Evolutionary conservation across 2,113 vertebrate genomes (phyloP).

Genomic region (Paraplagusia blochii): DNA sequence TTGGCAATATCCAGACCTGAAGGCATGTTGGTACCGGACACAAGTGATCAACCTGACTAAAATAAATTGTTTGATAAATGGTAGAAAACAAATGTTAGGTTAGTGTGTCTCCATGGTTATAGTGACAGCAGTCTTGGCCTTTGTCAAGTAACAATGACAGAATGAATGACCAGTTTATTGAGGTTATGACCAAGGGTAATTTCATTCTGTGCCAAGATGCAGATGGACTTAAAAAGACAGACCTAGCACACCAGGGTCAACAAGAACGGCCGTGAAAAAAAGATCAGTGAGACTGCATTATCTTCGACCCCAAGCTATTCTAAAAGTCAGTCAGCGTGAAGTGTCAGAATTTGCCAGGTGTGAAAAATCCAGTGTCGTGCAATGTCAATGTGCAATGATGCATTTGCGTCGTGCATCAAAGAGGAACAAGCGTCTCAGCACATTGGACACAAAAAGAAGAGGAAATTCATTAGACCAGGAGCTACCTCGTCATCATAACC

Average conservation of each 20-base stretch:
- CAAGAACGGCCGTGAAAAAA: slow-evolving; percentile 20
- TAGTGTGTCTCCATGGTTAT: no score
- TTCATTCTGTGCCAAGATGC: slow-evolving; percentile 34
- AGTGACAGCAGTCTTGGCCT: background rate
- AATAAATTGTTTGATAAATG: background rate
- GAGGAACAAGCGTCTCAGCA: slow-evolving; percentile 29
- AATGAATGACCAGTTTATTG: background rate
- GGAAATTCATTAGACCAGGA: slow-evolving; percentile 7
- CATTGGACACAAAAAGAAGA: slow-evolving; percentile 2
- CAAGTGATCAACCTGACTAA: no score
- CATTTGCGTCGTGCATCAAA: slow-evolving; percentile 35
- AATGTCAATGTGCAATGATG: slow-evolving; percentile 15
- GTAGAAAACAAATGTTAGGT: background rate
- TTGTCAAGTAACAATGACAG: slow-evolving; percentile 2
- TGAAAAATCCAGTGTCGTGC: slow-evolving; percentile 45
- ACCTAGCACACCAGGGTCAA: slow-evolving; percentile 43
- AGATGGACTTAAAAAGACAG: slow-evolving; percentile 13
- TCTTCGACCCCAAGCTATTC: slow-evolving; percentile 22
- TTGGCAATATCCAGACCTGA: no score
- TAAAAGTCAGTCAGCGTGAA: background rate
- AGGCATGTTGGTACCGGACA: no score
- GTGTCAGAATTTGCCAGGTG: slow-evolving; percentile 33
- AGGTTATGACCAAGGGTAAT: slow-evolving; percentile 18
- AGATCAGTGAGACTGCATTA: slow-evolving; percentile 8
- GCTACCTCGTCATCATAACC: slow-evolving; percentile 98